Evolutionary conservation across 2,113 vertebrate genomes (phyloP), one percentile per base, ranked within the genome.

Genomic region (Drymodes brunneopygia): DNA sequence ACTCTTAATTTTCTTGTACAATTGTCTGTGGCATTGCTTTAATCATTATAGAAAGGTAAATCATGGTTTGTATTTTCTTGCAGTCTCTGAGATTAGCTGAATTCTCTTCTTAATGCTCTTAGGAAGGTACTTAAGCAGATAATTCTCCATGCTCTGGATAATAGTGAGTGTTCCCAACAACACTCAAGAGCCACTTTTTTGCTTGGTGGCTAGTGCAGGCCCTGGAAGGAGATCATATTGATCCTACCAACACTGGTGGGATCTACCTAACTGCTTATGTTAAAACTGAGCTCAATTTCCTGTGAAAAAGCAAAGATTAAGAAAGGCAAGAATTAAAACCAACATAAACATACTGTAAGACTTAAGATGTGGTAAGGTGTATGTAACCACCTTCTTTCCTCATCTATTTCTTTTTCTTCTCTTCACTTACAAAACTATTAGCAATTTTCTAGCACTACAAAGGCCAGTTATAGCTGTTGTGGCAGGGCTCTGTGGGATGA

Each of bases 381-480:
- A 88, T 86, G 29, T 72, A 88, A 83, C 40, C n/a, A 15, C 12
- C 17, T 40, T 72, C 81, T 95, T 94, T 86, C 28, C 36, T 69
- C 57, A 27, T 35, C 16, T 61, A 22, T 70, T 86, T 78, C 15
- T 31, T 85, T 91, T 89, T 53, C 10, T 54, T 73, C 42, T 31
- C 47, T 74, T 81, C 72, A 10, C 44, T 66, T 60, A 60, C 40
- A 95, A 85, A 94, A 87, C 48, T 89, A 66, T 73, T 74, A 88
- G 25, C 56, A 80, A 79, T 92, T 96, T 89, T 86, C 60, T 86
- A 80, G 74, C 86, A 57, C 35, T 40, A 64, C 25, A 67, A 91
- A 69, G 12, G 14, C 33, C 47, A 17, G 66, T 85, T 90, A 18
- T 16, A 71, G 11, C 13, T 82, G 51, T 78, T 62, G 18, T 50